Evolutionary conservation across 2,888 invertebrate genomes (phyloP).

Genomic region (Gandaritis pyraliata): DNA sequence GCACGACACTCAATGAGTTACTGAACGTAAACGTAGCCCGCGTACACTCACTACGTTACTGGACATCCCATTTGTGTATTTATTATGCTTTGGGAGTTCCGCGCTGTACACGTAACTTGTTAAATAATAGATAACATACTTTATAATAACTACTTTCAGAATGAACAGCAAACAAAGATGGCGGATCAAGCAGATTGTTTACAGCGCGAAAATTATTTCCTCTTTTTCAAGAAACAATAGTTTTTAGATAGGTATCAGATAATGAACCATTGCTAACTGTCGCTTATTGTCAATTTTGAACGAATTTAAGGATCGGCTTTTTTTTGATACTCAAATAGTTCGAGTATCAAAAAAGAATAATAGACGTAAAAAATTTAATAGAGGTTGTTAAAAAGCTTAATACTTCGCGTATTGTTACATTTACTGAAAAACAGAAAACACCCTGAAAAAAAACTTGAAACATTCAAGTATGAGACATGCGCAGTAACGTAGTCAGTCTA

Average conservation of each 20-base stretch:
- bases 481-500: conserved; percentile 9
- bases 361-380: neutral
- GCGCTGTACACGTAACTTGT: neutral
- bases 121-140: no score
- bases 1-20: conserved; percentile 37
- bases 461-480: neutral
- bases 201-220: neutral
- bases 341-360: no score
- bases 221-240: no score
- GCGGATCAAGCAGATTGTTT: neutral
- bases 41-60: conserved; percentile 10
- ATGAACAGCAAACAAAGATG: no score
- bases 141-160: neutral
- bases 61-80: neutral
- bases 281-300: no score
- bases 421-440: conserved; percentile 9
- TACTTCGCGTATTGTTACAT: no score
- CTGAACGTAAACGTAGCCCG: neutral
- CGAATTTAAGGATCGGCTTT: no score
- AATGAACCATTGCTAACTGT: no score
- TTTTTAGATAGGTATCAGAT: no score
- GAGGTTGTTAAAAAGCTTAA: no score
- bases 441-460: neutral
- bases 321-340: no score
- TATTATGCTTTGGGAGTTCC: neutral